Base-by-base conservation (phyloP, 1,140 invertebrate species). In the Dysdera silvatica region DNA sequence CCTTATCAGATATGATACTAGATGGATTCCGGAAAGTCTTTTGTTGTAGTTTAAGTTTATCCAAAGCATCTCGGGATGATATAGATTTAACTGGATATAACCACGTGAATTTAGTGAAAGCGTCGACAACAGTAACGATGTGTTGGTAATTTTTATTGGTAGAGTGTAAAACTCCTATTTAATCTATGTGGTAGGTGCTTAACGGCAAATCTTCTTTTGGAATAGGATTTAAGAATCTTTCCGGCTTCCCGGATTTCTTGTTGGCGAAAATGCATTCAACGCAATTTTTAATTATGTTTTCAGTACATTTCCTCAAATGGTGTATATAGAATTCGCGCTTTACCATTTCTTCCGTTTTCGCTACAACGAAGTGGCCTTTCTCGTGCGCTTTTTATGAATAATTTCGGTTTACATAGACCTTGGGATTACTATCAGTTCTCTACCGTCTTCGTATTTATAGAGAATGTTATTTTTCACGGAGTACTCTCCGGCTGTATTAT, bases 151-250 rank as follows among this genome's bases (percentile, higher is more conserved):
- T 58, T 18, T 58, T 58, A 2, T 8, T 58, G 23, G 55, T 26
- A 16, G 40, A 26, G 3, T 6, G 33, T 20, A 26, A n/a, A 3
- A n/a, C n/a, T n/a, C n/a, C n/a, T n/a, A n/a, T n/a, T n/a, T n/a
- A n/a, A 26, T 20, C 57, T 3, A 48, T 26, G 7, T 31, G 33
- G 33, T 48, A 7, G 18, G 23, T 48, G 6, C 33, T 29, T 48
- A 54, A 59, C n/a, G 14, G 57, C n/a, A 37, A 26, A 23, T 61
- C 26, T 18, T 41, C 26, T 23, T 61, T 61, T 14, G 47, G 47
- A 4, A 61, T 61, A 2, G 47, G 31, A 31, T 52, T 61, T 5
- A 61, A 51, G 24, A 51, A 23, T 8, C 45, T 10, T 35, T 61
- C 47, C 14, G 0, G n/a, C 51, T 53, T 61, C 18, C 47, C 45